Percentiles rank a stretch among this genome's conserved stretches.
Conservation (phyloP, 2,797 vertebrate genomes). For the Austrolebias charrua region DNA sequence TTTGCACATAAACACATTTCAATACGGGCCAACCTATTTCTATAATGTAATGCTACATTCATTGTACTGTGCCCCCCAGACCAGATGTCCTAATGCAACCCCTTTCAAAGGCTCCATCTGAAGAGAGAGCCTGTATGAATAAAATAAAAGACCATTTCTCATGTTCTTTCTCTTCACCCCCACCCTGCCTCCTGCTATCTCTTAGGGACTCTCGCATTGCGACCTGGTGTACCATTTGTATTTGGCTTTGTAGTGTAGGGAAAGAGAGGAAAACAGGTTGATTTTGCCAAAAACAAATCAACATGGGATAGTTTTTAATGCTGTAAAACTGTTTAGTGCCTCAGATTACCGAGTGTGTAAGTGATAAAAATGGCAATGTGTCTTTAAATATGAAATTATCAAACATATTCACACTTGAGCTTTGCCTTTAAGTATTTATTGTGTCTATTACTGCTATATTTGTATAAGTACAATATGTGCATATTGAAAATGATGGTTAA, state of each 20-base stretch:
- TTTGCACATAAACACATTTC: too few species aligned
- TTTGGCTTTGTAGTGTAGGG: conserved; percentile 24
- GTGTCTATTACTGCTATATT: neutral
- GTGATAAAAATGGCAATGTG: conserved; percentile 11
- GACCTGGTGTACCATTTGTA: conserved; percentile 28
- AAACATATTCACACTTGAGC: conserved; percentile 15
- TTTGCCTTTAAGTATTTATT: neutral
- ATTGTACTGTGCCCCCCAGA: conserved; percentile 61
- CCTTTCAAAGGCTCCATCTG: conserved; percentile 58
- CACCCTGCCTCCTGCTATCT: conserved; percentile 45
- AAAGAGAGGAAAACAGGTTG: neutral
- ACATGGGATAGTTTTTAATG: conserved; percentile 8
- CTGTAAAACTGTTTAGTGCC: neutral
- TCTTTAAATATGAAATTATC: conserved; percentile 18
- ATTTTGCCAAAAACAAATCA: conserved; percentile 26
- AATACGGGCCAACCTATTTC: too few species aligned
- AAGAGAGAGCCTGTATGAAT: conserved; percentile 63
- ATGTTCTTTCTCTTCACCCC: conserved; percentile 19
- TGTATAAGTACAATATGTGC: neutral
- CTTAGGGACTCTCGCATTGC: conserved; percentile 32
- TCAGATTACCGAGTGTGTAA: conserved; percentile 4
- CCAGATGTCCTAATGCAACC: conserved; percentile 73
- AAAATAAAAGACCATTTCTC: conserved; percentile 59
- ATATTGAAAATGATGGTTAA: conserved; percentile 7
- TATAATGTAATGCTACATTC: conserved; percentile 47